A percentile compares a stretch with the other conserved stretches of the same genome.
These are phyloP conservation scores for Bombyx huttoni DNA, from an alignment of 2,888 invertebrate genomes.

Conservation along the genomic window DNA sequence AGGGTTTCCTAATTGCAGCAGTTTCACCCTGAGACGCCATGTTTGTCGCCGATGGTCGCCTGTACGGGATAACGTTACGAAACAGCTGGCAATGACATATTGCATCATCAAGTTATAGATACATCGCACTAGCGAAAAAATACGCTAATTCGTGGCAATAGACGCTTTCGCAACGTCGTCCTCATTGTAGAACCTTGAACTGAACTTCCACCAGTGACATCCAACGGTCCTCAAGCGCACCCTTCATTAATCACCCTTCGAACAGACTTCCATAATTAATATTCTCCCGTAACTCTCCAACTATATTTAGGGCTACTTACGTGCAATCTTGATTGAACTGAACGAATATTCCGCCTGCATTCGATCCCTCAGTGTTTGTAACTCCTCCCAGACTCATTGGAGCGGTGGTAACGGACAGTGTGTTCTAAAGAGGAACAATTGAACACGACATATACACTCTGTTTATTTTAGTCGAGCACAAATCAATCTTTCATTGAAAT, in stretches of 20 bases:
- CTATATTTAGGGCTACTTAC: constrained; percentile 76
- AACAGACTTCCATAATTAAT: neutral
- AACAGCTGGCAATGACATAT: constrained; percentile 55
- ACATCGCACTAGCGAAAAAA: constrained; percentile 19
- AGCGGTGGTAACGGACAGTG: constrained; percentile 64
- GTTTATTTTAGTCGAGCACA: constrained; percentile 40
- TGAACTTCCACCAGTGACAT: neutral
- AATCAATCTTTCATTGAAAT: constrained; percentile 47
- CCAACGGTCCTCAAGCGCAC: neutral
- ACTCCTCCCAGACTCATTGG: constrained; percentile 88
- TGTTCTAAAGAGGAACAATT: constrained; percentile 40
- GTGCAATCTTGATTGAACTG: constrained; percentile 98
- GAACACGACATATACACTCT: constrained; percentile 46
- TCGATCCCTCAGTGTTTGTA: constrained; percentile 80
- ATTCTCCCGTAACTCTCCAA: neutral
- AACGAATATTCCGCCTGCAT: constrained; percentile 91
- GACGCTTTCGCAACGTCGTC: constrained; percentile 24
- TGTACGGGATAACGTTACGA: constrained; percentile 29
- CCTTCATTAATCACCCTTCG: neutral
- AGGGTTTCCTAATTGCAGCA: neutral
- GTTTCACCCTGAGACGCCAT: neutral
- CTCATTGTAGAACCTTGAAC: constrained; percentile 12
- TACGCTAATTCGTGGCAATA: constrained; percentile 29
- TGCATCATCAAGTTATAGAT: constrained; percentile 46
- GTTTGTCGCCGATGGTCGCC: neutral